These are phyloP conservation scores for Coranthus polyacanthus DNA, from an alignment of 2,797 vertebrate species.

Conservation along the genomic window DNA sequence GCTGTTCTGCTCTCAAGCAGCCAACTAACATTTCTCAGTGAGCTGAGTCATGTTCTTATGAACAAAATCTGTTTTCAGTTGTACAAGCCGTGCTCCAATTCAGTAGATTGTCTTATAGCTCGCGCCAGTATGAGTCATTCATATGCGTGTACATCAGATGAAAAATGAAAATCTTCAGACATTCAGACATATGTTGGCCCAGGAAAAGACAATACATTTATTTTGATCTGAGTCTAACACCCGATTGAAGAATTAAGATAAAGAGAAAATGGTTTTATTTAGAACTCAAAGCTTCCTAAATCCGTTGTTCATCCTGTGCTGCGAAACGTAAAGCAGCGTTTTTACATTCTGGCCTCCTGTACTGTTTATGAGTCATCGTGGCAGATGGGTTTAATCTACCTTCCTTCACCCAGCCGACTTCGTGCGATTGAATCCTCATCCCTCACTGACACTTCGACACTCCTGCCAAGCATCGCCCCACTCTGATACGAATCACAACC, in stretches of 20 bases:
- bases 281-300: constrained; percentile 11
- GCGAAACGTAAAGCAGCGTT: constrained; percentile 13
- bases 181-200: not conserved
- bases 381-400: constrained; percentile 39
- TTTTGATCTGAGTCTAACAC: not conserved
- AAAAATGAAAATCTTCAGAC: not conserved
- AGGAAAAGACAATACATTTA: no score
- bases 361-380: constrained; percentile 52
- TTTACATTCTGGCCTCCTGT: constrained; percentile 23
- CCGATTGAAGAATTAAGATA: not conserved
- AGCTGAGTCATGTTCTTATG: constrained; percentile 50
- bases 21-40: constrained; percentile 23
- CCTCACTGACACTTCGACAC: constrained; percentile 35
- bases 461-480: constrained; percentile 30
- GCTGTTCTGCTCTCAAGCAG: constrained; percentile 29
- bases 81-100: constrained; percentile 3
- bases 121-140: constrained; percentile 25
- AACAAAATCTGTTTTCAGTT: not conserved
- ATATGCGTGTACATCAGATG: not conserved
- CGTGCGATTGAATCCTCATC: constrained; percentile 22
- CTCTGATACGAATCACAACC: constrained; percentile 14
- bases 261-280: not conserved
- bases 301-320: constrained; percentile 16
- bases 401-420: constrained; percentile 23
- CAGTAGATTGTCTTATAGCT: constrained; percentile 1